Base-by-base conservation (phyloP, 2,797 vertebrate genomes). In the Vultur gryphus region DNA sequence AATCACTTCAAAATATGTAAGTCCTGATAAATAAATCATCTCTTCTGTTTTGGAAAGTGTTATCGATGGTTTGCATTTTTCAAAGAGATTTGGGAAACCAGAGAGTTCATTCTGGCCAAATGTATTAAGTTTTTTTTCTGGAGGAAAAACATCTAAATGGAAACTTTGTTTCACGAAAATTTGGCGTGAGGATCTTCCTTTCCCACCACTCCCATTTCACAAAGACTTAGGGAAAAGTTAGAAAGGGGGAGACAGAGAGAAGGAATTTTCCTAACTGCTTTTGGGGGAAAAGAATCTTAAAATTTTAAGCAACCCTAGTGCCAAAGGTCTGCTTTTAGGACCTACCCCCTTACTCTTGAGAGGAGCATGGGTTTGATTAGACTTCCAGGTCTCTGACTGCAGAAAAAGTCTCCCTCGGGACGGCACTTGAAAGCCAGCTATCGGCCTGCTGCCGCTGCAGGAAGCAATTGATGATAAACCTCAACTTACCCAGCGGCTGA, bases 401-500 rank as follows among this genome's bases (percentile, higher is more conserved):
- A 31, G 69, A 23, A 43, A 13, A 51, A 82, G 11, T 11, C 33
- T 57, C 49, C 37, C 75, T 58, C 0, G 6, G 80, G 54, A 41
- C 0, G 0, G 61, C 35, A 28, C 39, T 6, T 80, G 24, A 14
- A 39, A 37, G 8, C 7, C 3, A 2, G 24, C 21, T 16, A 3
- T 20, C 17, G 10, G n/a, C 54, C 78, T 13, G 46, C 66, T 43
- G 65, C 31, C 33, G 2, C 51, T 14, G 66, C 73, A 16, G 41
- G 66, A 35, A 13, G 44, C 3, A 1, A 44, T 0, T 16, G 66
- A 7, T n/a, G 59, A 57, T n/a, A 18, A 87, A 76, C 11, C 44
- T 26, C 44, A 19, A 5, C 0, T 18, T 2, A 35, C 0, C 55
- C 69, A 57, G 80, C 0, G 1, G 33, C 43, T 43, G 17, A 57